These are phyloP conservation scores for Dendrolimus houi DNA, from an alignment of 2,888 invertebrate species.

Conservation along the genomic window DNA sequence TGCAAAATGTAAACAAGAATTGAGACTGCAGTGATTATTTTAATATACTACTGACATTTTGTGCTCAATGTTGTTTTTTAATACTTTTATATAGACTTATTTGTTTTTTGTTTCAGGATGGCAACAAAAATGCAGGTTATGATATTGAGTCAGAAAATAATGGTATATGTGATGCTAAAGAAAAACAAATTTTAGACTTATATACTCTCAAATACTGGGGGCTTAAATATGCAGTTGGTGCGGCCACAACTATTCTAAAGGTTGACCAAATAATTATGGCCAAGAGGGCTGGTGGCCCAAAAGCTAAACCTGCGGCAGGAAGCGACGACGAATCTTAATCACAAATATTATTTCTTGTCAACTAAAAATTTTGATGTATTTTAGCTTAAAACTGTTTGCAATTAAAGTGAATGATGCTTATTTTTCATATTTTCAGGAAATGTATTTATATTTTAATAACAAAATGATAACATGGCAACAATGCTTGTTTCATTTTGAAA, in stretches of 20 bases:
- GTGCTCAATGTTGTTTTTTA: too few species aligned
- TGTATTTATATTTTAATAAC: too few species aligned
- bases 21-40: too few species aligned
- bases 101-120: slow-evolving; percentile 69
- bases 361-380: too few species aligned
- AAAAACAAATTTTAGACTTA: slow-evolving; percentile 88
- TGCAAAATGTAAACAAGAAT: too few species aligned
- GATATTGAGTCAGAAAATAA: slow-evolving; percentile 89
- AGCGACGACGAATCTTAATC: slow-evolving; percentile 85
- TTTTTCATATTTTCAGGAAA: too few species aligned
- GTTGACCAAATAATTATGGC: slow-evolving; percentile 99
- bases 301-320: slow-evolving; percentile 80
- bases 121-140: slow-evolving; percentile 88
- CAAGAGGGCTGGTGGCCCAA: slow-evolving; percentile 96
- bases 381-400: too few species aligned
- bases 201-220: slow-evolving; percentile 94
- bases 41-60: too few species aligned
- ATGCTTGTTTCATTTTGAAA: too few species aligned
- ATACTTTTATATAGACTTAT: too few species aligned
- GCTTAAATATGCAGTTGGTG: slow-evolving; percentile 95
- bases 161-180: slow-evolving; percentile 83
- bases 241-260: slow-evolving; percentile 93
- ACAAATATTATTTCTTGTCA: slow-evolving; percentile 4
- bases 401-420: too few species aligned
- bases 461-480: too few species aligned